Conservation (phyloP, 64 coral and sea anemone species). For the Montipora sp. region DNA sequence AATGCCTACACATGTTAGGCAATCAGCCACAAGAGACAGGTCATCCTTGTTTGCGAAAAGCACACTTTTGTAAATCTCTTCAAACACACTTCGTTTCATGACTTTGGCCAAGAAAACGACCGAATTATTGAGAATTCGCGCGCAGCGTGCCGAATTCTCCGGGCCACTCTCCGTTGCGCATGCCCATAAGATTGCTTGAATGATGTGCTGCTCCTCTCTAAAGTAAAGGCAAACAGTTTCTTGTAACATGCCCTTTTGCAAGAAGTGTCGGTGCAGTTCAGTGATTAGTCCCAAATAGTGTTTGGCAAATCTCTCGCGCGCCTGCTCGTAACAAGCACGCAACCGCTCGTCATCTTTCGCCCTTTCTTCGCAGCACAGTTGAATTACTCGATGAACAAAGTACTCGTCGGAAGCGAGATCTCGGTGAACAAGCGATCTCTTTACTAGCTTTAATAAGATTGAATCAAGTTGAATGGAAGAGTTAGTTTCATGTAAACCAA, state of each 20-base stretch:
- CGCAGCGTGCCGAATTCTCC: not conserved
- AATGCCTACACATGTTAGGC: conserved; percentile 24
- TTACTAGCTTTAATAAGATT: not conserved
- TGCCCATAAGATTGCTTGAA: conserved; percentile 39
- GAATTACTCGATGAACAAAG: conserved; percentile 40
- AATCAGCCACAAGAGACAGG: not conserved
- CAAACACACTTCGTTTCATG: conserved; percentile 27
- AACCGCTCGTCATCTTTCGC: not conserved
- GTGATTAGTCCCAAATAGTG: conserved; percentile 1
- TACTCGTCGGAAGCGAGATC: conserved; percentile 11
- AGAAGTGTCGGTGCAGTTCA: not conserved
- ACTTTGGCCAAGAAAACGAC: conserved; percentile 49
- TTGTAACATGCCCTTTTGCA: not conserved
- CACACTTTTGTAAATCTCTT: not conserved
- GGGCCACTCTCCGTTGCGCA: not conserved
- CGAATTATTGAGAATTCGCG: not conserved
- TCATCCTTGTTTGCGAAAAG: not conserved
- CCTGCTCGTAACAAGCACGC: not conserved
- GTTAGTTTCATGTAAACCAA: not conserved
- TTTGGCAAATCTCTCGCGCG: not conserved
- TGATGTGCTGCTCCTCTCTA: conserved; percentile 15
- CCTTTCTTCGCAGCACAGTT: conserved; percentile 27
- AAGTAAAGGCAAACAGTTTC: not conserved
- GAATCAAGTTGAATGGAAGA: not conserved
- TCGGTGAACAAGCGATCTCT: conserved; percentile 24